Evolutionary conservation across 2,888 invertebrate species (phyloP).

Genomic region (Stenichneumon culpator): DNA sequence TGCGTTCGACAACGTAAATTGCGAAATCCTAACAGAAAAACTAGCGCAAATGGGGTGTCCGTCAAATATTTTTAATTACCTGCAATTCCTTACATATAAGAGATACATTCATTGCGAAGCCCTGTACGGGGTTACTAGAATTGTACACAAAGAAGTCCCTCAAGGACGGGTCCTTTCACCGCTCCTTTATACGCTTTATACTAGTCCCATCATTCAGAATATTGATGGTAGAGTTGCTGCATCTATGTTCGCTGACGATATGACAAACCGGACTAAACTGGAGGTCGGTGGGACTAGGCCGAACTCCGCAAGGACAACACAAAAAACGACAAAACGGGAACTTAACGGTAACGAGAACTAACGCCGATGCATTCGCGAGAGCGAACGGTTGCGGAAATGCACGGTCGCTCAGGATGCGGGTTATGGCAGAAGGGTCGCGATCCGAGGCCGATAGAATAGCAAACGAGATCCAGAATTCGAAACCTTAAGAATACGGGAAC

Average conservation of each 20-base stretch:
- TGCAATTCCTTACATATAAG: slow-evolving; percentile 35
- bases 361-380: too few species aligned
- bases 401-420: too few species aligned
- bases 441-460: too few species aligned
- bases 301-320: too few species aligned
- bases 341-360: too few species aligned
- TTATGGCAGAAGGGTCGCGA: too few species aligned
- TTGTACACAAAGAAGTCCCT: slow-evolving; percentile 56
- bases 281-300: too few species aligned
- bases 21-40: slow-evolving; percentile 54
- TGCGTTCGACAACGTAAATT: slow-evolving; percentile 68
- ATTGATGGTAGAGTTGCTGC: slow-evolving; percentile 14
- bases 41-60: slow-evolving; percentile 35
- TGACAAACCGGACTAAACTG: too few species aligned
- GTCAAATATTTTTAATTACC: slow-evolving; percentile 36
- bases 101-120: slow-evolving; percentile 28
- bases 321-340: too few species aligned
- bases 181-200: slow-evolving; percentile 54
- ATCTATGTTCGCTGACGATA: slow-evolving; percentile 64
- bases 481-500: too few species aligned
- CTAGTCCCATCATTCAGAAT: slow-evolving; percentile 27
- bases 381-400: too few species aligned
- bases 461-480: too few species aligned
- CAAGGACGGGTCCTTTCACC: slow-evolving; percentile 68
- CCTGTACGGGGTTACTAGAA: slow-evolving; percentile 4